Percentiles rank a stretch among this genome's conserved stretches.
These are phyloP conservation scores for Sinodicranocentrus sp. DNA, from an alignment of 2,888 invertebrate species.

Conservation along the genomic window DNA sequence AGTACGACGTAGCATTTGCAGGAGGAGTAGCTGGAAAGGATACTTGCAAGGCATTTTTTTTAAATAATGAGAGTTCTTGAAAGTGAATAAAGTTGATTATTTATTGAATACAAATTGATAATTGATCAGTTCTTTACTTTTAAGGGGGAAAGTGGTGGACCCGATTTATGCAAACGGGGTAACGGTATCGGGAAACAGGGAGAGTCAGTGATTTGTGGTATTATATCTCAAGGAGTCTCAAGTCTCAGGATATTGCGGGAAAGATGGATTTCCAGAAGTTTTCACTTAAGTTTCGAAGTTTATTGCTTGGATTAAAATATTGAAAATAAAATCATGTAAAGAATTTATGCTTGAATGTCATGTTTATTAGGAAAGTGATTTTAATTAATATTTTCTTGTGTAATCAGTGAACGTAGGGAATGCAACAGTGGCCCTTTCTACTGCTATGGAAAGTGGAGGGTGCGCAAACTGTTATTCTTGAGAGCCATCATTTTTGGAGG, in stretches of 20 bases:
- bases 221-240: conserved; percentile 56
- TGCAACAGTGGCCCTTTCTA: too few relatives aligned
- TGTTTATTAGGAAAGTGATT: too few relatives aligned
- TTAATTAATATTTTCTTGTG: too few relatives aligned
- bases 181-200: background rate
- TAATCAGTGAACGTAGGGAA: too few relatives aligned
- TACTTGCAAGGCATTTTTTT: conserved; percentile 50
- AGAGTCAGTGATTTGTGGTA: conserved; percentile 39
- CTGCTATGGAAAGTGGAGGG: too few relatives aligned
- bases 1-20: too few relatives aligned
- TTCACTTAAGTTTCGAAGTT: conserved; percentile 53
- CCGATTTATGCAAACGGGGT: background rate
- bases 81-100: background rate
- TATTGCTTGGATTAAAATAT: too few relatives aligned
- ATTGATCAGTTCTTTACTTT: too few relatives aligned
- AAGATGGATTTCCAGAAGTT: conserved; percentile 50
- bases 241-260: conserved; percentile 61
- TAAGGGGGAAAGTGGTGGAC: conserved; percentile 32
- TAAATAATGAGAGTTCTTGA: background rate
- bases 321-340: too few relatives aligned
- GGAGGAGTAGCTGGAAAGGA: conserved; percentile 51
- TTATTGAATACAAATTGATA: background rate
- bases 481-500: too few relatives aligned
- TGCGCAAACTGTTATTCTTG: too few relatives aligned
- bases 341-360: too few relatives aligned